Evolutionary conservation across 2,797 vertebrate species (phyloP).

Genomic region (Acanthurus lineatus): DNA sequence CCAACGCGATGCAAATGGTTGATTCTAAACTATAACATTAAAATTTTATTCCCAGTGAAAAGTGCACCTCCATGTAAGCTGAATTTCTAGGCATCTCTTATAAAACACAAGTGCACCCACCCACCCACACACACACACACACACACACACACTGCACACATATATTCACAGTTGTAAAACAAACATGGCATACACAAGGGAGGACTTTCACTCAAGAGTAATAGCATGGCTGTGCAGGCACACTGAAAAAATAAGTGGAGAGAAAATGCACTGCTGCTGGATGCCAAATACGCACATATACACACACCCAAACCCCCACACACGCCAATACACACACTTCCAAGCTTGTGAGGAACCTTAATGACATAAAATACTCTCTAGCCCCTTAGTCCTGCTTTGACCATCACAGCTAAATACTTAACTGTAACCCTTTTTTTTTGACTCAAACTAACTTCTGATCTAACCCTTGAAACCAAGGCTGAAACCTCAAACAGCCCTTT

Average conservation of each 20-base stretch:
- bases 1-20: no score
- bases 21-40: neutral
- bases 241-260: slow-evolving; percentile 1
- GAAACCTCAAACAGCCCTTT: no score
- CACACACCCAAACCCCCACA: slow-evolving; percentile 18
- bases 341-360: no score
- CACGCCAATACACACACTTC: slow-evolving; percentile 12
- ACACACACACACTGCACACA: neutral
- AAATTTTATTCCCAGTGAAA: slow-evolving; percentile 3
- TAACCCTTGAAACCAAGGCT: no score
- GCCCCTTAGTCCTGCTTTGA: no score
- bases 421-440: no score
- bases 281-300: slow-evolving; percentile 24
- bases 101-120: neutral
- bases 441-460: no score
- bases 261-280: slow-evolving; percentile 13
- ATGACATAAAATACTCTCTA: no score
- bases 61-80: neutral
- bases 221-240: neutral
- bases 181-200: slow-evolving; percentile 37
- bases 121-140: neutral
- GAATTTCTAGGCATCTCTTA: slow-evolving; percentile 13
- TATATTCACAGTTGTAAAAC: slow-evolving; percentile 34
- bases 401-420: no score
- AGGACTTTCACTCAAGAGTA: slow-evolving; percentile 7